Base-by-base conservation (phyloP, 2,113 vertebrate species). In the Piprites chloris region DNA sequence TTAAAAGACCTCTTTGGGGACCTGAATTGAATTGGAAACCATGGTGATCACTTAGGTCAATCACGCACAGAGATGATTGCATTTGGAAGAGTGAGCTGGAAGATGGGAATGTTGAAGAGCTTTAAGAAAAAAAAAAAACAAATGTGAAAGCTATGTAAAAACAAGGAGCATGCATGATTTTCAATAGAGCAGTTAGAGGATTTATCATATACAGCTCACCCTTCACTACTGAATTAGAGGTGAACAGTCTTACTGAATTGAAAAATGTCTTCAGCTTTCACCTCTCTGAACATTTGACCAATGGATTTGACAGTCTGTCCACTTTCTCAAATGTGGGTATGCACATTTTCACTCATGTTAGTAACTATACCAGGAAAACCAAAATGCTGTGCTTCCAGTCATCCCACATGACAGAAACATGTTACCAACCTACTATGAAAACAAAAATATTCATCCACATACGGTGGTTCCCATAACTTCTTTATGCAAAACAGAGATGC, bases 1-100 rank as follows among this genome's bases (percentile, higher is more conserved):
- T 97, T 97, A 95, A 89, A 96, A 93, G 87, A 42, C 71, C 84
- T 92, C 96, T 89, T 85, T 81, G 58, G 93, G 89, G 96, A 96
- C 81, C 83, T 79, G 66, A 87, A 91, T 91, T 94, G 93, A 94
- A 89, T 92, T 89, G 94, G 91, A 96, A 94, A 92, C 95, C 71
- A 89, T 85, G 87, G 94, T 73, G 89, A 95, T 85, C 66, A 53
- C 93, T 87, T 68, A 94, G 91, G 95, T 92, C 95, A 89, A 52
- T 91, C 82, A 66, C 5, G 13, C 74, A 68, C 73, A 89, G 71
- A 85, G 74, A 85, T 87, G 74, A 94, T 73, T 95, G 89, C 52
- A 50, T 90, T 77, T 86, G 80, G 73, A 69, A 90, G 72, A 56
- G 55, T 12, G 82, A 97, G 44, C 71, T 93, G 85, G 83, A 72